These are phyloP conservation scores for Eristalinus aeneus DNA, from an alignment of 2,888 invertebrate species.

Conservation along the genomic window DNA sequence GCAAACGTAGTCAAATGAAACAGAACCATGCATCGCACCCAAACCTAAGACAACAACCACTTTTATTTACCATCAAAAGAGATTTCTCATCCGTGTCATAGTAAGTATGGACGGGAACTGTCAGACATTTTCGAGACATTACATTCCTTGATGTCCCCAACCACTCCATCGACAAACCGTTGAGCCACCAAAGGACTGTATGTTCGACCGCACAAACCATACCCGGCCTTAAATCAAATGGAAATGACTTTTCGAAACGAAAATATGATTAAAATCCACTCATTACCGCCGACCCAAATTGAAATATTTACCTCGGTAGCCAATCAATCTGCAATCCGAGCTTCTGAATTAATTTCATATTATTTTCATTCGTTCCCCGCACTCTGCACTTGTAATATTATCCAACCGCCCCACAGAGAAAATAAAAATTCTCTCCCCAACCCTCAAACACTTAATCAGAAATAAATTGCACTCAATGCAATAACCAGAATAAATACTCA, in stretches of 20 bases:
- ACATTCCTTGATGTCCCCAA: too few species aligned
- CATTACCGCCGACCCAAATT: background rate
- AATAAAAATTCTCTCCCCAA: background rate
- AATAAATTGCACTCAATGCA: background rate
- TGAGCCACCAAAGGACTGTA: too few species aligned
- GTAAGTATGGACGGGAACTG: too few species aligned
- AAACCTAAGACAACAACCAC: too few species aligned
- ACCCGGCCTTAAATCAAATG: background rate
- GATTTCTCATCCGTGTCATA: too few species aligned
- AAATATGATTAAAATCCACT: background rate
- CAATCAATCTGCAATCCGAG: background rate
- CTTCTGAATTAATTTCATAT: constrained; percentile 1
- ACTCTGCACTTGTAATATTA: too few species aligned
- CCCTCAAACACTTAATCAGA: background rate
- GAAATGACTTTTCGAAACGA: background rate
- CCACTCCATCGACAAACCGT: too few species aligned
- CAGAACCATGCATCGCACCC: too few species aligned
- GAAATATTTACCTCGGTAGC: background rate
- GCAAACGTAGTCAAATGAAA: too few species aligned
- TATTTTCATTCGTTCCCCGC: background rate
- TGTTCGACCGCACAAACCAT: background rate
- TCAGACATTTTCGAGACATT: too few species aligned
- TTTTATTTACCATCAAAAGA: too few species aligned
- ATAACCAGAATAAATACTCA: background rate
- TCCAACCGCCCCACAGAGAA: background rate